phyloP scores from a whole-genome alignment of 2,888 invertebrate genomes.

The Biston stratarius region DNA sequence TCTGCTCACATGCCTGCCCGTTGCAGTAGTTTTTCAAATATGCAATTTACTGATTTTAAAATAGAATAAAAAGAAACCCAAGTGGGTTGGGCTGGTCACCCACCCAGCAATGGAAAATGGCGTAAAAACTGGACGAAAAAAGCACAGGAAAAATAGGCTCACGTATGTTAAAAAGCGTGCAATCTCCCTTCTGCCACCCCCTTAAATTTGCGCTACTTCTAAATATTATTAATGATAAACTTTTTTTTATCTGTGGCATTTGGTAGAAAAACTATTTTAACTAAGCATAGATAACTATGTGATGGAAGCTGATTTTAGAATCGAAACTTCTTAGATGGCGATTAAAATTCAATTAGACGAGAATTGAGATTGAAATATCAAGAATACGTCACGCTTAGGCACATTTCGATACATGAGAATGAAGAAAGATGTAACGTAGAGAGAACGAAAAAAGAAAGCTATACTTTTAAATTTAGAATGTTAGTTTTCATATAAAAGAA shows the following conservation, averaged over 20 bases:
- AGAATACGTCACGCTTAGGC: no score
- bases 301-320: no score
- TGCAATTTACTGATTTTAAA: constrained; percentile 84
- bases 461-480: no score
- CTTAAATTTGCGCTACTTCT: constrained; percentile 59
- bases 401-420: no score
- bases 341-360: no score
- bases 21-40: constrained; percentile 82
- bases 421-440: no score
- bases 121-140: constrained; percentile 73
- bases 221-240: constrained; percentile 42
- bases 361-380: no score
- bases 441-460: no score
- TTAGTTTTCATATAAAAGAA: no score
- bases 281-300: no score
- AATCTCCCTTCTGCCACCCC: constrained; percentile 54
- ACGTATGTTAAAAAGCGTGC: constrained; percentile 79
- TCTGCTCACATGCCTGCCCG: constrained; percentile 32
- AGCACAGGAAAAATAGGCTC: constrained; percentile 72
- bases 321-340: no score
- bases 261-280: neutral
- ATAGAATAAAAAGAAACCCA: constrained; percentile 58
- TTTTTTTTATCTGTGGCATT: constrained; percentile 26
- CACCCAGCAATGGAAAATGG: constrained; percentile 76
- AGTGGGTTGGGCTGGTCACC: constrained; percentile 60